Evolutionary conservation across 2,888 invertebrate genomes (phyloP), one percentile per base, ranked within the genome.

Genomic region (Ellobium chinense): DNA sequence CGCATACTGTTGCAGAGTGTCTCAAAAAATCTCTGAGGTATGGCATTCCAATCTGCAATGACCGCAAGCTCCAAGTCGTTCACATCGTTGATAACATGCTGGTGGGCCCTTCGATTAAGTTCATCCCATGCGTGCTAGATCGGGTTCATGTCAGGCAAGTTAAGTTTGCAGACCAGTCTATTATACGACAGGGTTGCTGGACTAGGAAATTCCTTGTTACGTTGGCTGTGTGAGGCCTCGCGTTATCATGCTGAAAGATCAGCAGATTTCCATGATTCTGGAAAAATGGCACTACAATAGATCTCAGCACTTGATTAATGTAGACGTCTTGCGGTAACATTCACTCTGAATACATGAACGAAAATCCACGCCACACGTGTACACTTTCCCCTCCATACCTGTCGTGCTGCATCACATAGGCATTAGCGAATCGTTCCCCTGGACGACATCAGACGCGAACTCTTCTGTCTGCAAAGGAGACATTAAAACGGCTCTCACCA

Each of bases 31-130:
- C 24, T 60, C n/a, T 60, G 60, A 24, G 27, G 12, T 60, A 60
- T 60, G 60, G 27, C 27, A 27, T 27, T 60, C 60, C 60, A 60
- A 7, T 46, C 9, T 46, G 46, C 46, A 7, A 65, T 65, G 65
- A 65, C 31, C n/a, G 27, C 29, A 31, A 7, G 65, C 65, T 65
- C 65, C 29, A 31, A 68, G 21, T 68, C 34, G 9, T 9, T 27
- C 29, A 34, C 68, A 37, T 70, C 46, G 68, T 29, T 68, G 60
- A 60, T 60, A 27, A 27, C 60, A 60, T 60, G 60, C 60, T 60
- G 60, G 60, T n/a, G 39, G 21, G 46, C 46, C 46, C 46, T 46
- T 46, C 18, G 46, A 18, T 46, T 46, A 46, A 46, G 7, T 46
- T 46, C 21, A 12, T 39, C 46, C 21, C 24, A 27, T 69, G 27